Evolutionary conservation across 2,797 vertebrate species (phyloP).

Genomic region (Sebastes glaucus): DNA sequence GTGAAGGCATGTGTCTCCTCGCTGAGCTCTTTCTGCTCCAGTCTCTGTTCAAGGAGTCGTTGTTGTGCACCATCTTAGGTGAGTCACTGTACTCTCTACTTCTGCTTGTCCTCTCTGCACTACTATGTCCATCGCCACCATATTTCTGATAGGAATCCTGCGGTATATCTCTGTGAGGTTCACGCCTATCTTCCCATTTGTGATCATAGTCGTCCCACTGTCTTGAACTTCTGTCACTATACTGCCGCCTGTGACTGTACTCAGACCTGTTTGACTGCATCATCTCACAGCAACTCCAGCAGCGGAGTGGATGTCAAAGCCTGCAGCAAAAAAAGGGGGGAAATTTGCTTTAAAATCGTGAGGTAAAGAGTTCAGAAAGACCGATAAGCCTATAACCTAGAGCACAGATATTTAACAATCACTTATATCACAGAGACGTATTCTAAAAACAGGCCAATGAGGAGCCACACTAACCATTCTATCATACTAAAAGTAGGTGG

Average conservation of each 20-base stretch:
- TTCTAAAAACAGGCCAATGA: not conserved
- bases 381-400: not conserved
- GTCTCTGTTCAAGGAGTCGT: slow-evolving; percentile 41
- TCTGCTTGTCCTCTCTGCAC: slow-evolving; percentile 21
- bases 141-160: slow-evolving; percentile 43
- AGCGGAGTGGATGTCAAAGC: not conserved
- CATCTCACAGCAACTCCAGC: slow-evolving; percentile 1
- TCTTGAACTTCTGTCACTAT: slow-evolving; percentile 43
- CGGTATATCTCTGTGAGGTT: slow-evolving; percentile 4
- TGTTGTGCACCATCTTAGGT: slow-evolving; percentile 30
- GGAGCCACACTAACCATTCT: not conserved
- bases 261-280: slow-evolving; percentile 65
- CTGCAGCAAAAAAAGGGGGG: not conserved
- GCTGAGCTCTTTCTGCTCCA: slow-evolving; percentile 51
- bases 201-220: slow-evolving; percentile 44
- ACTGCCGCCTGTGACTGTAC: slow-evolving; percentile 31
- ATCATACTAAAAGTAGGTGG: not conserved
- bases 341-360: not conserved
- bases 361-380: not conserved
- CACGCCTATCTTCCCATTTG: slow-evolving; percentile 39
- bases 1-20: slow-evolving; percentile 49
- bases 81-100: slow-evolving; percentile 42
- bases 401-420: not conserved
- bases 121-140: slow-evolving; percentile 5
- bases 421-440: not conserved